Evolutionary conservation across 2,113 vertebrate genomes (phyloP), one percentile per base, ranked within the genome.

Genomic region (Myotis lucifugus): DNA sequence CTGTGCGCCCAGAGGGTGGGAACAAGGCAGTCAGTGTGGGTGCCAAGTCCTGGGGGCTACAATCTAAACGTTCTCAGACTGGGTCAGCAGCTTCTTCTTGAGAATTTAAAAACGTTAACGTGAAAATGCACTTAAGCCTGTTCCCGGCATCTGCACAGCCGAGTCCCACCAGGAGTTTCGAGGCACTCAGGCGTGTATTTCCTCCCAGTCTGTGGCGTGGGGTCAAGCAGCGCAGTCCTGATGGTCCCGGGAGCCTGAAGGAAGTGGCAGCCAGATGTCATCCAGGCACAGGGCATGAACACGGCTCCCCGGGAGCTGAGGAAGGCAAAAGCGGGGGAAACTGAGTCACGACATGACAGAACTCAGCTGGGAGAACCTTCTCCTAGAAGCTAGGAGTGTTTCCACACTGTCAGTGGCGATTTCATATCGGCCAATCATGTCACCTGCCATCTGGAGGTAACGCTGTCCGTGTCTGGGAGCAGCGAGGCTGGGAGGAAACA

Each of bases 391-490:
- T 7, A 21, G 32, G 2, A 46, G n/a, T 25, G 12, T 13, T 67
- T 78, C 15, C 8, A 40, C 5, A 1, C 8, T 2, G 0, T 21
- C 4, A 10, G 32, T 27, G 52, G 18, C 21, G 3, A 42, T 42
- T 50, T 73, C 70, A 3, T 1, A 8, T 25, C 83, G 0, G 0
- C 34, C 15, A 12, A 2, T 13, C n/a, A 46, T 7, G 0, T 56
- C 64, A 23, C 37, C 18, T 19, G 48, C 54, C 5, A 1, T 11
- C 81, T 40, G 52, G 82, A 79, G 8, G 70, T 0, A 0, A 4
- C 9, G 10, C 37, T 27, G 19, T 13, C 32, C 1, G 0, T 29
- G 32, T 21, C 18, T 21, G 4, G 13, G 40, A 42, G 32, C 32
- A n/a, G 76, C 0, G 0, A 79, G 74, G 11, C 77, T 59, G 79